These are phyloP conservation scores for Procavia capensis DNA, from an alignment of 2,113 vertebrate genomes.

Conservation along the genomic window DNA sequence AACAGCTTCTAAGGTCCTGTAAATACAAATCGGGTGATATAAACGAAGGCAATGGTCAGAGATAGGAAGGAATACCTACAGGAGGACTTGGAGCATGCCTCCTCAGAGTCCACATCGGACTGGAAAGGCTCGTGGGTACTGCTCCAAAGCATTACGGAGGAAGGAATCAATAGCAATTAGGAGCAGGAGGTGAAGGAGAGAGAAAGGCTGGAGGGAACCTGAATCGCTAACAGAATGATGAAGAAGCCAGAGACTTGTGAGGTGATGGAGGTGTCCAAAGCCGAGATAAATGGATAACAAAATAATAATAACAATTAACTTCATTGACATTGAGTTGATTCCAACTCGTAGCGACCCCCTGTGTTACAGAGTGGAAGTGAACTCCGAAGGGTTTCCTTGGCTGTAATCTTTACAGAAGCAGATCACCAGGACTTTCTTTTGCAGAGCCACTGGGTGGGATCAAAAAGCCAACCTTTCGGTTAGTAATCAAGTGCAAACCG, in stretches of 20 bases:
- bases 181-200: not conserved
- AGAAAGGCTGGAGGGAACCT: not conserved
- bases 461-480: not conserved
- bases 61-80: too few species aligned
- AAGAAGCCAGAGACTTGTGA: not conserved
- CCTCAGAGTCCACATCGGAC: not conserved
- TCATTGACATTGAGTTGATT: not conserved
- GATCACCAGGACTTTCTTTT: not conserved
- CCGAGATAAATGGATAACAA: not conserved
- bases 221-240: not conserved
- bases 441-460: not conserved
- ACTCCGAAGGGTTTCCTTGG: not conserved
- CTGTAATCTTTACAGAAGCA: not conserved
- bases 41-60: not conserved
- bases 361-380: not conserved
- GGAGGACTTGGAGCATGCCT: not conserved
- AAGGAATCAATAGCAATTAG: not conserved
- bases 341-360: not conserved
- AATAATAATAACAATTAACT: not conserved
- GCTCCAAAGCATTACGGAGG: not conserved
- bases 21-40: not conserved
- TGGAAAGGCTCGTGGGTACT: not conserved
- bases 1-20: not conserved
- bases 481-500: not conserved
- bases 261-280: not conserved